These are phyloP conservation scores for Gymnothorax reevesii DNA, from an alignment of 2,797 vertebrate species.

Conservation along the genomic window DNA sequence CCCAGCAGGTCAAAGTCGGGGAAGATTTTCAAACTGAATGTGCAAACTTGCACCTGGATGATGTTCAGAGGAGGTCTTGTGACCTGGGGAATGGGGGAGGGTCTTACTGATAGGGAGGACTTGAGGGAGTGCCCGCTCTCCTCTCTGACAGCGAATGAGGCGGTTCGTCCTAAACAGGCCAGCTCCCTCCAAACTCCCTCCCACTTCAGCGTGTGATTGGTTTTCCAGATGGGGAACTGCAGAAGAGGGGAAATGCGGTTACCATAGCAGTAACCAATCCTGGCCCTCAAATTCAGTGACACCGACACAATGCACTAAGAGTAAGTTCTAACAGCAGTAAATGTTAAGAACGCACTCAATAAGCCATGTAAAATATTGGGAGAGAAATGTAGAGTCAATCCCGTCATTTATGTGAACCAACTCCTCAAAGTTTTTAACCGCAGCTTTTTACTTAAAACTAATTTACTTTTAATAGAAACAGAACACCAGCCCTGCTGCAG, in stretches of 20 bases:
- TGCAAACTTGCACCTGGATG: too few relatives aligned
- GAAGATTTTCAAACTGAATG: too few relatives aligned
- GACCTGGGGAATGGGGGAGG: not conserved
- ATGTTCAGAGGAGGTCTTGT: too few relatives aligned
- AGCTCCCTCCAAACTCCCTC: conserved; percentile 96
- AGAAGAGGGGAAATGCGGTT: not conserved
- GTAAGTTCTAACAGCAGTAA: not conserved
- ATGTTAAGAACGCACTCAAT: not conserved
- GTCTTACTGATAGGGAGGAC: conserved; percentile 86
- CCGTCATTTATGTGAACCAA: not conserved
- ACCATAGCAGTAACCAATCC: not conserved
- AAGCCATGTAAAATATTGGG: too few relatives aligned
- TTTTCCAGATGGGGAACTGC: conserved; percentile 89
- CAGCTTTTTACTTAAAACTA: not conserved
- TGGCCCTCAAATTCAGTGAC: not conserved
- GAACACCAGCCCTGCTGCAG: not conserved
- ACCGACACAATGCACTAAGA: not conserved
- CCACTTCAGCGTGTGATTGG: conserved; percentile 90
- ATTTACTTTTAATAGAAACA: not conserved
- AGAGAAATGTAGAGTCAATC: too few relatives aligned
- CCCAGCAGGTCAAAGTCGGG: too few relatives aligned
- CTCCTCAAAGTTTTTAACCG: not conserved
- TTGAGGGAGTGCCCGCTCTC: conserved; percentile 95
- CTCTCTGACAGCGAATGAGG: conserved; percentile 90
- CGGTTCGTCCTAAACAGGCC: conserved; percentile 88